phyloP scores from a whole-genome alignment of 2,113 vertebrate species.

The Phrynosoma blainvillii region DNA sequence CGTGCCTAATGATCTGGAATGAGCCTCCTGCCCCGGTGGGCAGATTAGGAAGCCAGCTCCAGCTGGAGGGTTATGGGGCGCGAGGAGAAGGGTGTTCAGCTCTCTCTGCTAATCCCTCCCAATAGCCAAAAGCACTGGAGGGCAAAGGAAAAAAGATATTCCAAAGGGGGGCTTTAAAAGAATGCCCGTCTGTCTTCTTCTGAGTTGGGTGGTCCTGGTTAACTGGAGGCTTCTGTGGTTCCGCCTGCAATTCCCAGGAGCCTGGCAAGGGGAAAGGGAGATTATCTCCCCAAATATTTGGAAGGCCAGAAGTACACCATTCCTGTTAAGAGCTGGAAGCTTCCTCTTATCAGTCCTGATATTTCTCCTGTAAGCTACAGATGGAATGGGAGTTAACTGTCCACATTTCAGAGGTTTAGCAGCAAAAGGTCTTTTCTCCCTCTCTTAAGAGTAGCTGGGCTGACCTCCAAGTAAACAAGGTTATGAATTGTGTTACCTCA shows the following conservation, averaged over 20 bases:
- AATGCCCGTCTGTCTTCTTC: neutral
- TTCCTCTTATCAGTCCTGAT: too few relatives aligned
- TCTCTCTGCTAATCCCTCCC: neutral
- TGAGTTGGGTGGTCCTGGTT: neutral
- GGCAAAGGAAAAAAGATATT: too few relatives aligned
- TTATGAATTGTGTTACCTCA: too few relatives aligned
- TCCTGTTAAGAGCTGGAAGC: too few relatives aligned
- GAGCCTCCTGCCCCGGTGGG: neutral
- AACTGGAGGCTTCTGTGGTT: too few relatives aligned
- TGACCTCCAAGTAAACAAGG: neutral
- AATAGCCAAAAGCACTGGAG: neutral
- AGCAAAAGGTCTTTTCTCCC: too few relatives aligned
- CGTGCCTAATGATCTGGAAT: neutral
- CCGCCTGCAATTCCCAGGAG: neutral
- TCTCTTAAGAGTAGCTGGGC: too few relatives aligned
- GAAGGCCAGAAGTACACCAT: too few relatives aligned
- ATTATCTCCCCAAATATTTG: too few relatives aligned
- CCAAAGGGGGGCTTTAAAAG: neutral
- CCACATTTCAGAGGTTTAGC: neutral
- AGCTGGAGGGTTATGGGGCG: neutral
- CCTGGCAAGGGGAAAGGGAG: neutral
- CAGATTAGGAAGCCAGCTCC: neutral
- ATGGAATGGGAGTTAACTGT: neutral
- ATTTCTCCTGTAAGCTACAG: neutral
- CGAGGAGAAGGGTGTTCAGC: neutral